Conservation (phyloP, 92 coral and sea anemone species). For the Isaurus tuberculatus region DNA sequence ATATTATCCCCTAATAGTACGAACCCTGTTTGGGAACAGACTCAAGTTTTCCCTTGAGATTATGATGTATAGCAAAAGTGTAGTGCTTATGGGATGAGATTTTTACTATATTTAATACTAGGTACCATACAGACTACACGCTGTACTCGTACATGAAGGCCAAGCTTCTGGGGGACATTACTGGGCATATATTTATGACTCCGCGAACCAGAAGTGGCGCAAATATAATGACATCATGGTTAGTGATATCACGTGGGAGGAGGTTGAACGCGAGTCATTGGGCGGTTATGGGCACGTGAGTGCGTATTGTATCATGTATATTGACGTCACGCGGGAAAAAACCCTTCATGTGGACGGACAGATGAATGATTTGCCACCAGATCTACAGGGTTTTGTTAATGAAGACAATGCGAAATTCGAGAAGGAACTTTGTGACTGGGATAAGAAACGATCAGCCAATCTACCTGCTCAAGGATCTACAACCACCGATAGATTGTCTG, state of each 20-base stretch:
- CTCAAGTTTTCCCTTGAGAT: too few species aligned
- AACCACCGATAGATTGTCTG: neutral
- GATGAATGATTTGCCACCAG: slow-evolving; percentile 64
- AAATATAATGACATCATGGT: slow-evolving; percentile 94
- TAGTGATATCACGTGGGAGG: slow-evolving; percentile 95
- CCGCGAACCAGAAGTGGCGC: slow-evolving; percentile 75
- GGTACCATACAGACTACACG: slow-evolving; percentile 90
- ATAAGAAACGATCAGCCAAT: slow-evolving; percentile 67
- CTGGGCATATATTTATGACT: slow-evolving; percentile 93
- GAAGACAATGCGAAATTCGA: slow-evolving; percentile 86
- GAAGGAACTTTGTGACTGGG: slow-evolving; percentile 87
- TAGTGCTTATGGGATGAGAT: too few species aligned
- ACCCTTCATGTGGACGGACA: slow-evolving; percentile 65
- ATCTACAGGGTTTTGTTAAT: slow-evolving; percentile 76
- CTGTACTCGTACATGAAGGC: slow-evolving; percentile 93
- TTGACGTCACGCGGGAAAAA: slow-evolving; percentile 78
- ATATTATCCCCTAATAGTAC: too few species aligned
- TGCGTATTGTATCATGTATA: slow-evolving; percentile 90
- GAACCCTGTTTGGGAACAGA: too few species aligned
- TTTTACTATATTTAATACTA: neutral
- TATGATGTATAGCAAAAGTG: too few species aligned
- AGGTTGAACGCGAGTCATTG: slow-evolving; percentile 84
- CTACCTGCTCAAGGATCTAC: slow-evolving; percentile 28
- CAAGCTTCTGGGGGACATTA: slow-evolving; percentile 96
- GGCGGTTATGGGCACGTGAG: slow-evolving; percentile 94